These are phyloP conservation scores for Glossosoma conforme DNA, from an alignment of 1,140 invertebrate species.

Conservation along the genomic window DNA sequence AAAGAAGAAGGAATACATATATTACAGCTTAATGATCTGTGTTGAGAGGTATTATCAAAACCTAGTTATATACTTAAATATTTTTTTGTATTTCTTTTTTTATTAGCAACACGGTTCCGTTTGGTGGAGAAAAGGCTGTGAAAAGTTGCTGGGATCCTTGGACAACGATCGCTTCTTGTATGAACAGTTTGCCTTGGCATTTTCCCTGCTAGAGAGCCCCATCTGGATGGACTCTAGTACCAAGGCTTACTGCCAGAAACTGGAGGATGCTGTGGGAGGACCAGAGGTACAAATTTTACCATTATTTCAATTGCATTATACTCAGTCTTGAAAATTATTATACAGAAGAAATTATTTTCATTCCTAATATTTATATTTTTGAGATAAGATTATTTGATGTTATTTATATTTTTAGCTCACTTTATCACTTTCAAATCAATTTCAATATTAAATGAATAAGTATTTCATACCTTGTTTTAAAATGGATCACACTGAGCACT, in stretches of 20 bases:
- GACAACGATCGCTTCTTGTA: slow-evolving; percentile 74
- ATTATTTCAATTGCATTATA: slow-evolving; percentile 3
- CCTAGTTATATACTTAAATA: not conserved
- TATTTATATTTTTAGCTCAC: too few relatives aligned
- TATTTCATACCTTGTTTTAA: too few relatives aligned
- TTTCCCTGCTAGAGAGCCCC: slow-evolving; percentile 78
- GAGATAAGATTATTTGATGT: slow-evolving; percentile 7
- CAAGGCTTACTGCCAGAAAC: slow-evolving; percentile 65
- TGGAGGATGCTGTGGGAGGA: slow-evolving; percentile 80
- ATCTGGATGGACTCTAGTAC: slow-evolving; percentile 98
- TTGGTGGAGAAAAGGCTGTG: slow-evolving; percentile 81
- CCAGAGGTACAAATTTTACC: slow-evolving; percentile 52
- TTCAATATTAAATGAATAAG: too few relatives aligned
- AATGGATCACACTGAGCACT: too few relatives aligned
- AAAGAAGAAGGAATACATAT: too few relatives aligned
- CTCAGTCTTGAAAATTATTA: too few relatives aligned
- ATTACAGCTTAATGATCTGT: too few relatives aligned
- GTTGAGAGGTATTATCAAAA: too few relatives aligned
- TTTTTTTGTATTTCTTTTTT: slow-evolving; percentile 29
- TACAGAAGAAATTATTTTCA: slow-evolving; percentile 1
- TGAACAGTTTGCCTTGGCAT: slow-evolving; percentile 72
- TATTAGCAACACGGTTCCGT: slow-evolving; percentile 95
- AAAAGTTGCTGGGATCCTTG: slow-evolving; percentile 58
- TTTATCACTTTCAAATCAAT: not conserved
- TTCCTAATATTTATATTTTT: slow-evolving; percentile 1